Base-by-base conservation (phyloP, 2,888 invertebrate species). In the Andrena bicolor region DNA sequence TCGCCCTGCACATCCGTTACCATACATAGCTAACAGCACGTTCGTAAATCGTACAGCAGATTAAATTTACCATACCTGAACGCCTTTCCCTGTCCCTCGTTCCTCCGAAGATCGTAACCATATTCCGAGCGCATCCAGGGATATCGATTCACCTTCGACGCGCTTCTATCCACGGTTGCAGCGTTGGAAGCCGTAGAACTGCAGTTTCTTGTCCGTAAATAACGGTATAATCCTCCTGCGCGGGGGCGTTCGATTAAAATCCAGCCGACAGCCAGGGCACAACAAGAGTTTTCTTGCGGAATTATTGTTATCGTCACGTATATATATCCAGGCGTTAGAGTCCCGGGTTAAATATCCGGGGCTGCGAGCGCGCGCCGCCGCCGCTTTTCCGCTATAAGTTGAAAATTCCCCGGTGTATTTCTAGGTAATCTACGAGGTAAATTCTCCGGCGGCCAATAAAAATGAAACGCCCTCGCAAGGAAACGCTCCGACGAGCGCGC, bases 251-350 rank as follows among this genome's bases (percentile, higher is more conserved):
- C 81, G 78, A 81, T 81, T 81, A 78, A 78, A 81, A 73, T 64
- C 81, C 77, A 49, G 64, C 80, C 76, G 49, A 68, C 56, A 69
- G 69, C 28, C 49, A 49, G 41, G 13, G 49, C 63, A 30, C 72
- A 78, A 73, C 80, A 66, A 70, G 71, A 80, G 68, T 80, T 82
- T 80, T 80, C 80, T 72, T 75, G 58, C 66, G 74, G 74, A 81
- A 79, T 81, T 79, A 81, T 81, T 81, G 81, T 81, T 81, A 81
- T 81, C 79, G 74, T 81, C 79, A 70, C 70, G 81, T 81, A 79
- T 81, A 81, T 81, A 81, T 81, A 65, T 81, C 69, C 70, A 49
- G 69, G 70, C 65, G 81, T 81, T 70, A 58, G 69, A 73, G 64
- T 69, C 73, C 64, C 56, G 26, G 64, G 81, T 81, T 79, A 81